These are phyloP conservation scores for Leucoma salicis DNA, from an alignment of 2,888 invertebrate genomes.

Conservation along the genomic window DNA sequence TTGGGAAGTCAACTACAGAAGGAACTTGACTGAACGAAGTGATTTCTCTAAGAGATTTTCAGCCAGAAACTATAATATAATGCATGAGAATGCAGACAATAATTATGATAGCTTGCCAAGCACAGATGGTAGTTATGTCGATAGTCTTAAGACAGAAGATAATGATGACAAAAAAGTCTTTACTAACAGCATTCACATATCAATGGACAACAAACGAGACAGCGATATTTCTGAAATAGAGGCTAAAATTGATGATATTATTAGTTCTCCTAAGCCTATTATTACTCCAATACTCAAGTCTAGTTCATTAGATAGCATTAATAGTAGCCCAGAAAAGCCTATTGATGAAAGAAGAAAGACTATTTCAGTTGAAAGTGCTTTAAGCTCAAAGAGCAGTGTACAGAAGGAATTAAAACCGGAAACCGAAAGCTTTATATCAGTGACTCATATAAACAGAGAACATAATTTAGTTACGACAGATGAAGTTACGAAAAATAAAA, in stretches of 20 bases:
- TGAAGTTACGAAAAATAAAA: conserved; percentile 60
- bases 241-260: conserved; percentile 80
- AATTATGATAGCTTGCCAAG: conserved; percentile 74
- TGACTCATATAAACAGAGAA: conserved; percentile 82
- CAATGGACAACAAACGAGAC: conserved; percentile 68
- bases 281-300: conserved; percentile 76
- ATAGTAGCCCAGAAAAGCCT: conserved; percentile 77
- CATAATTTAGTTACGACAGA: conserved; percentile 44
- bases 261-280: conserved; percentile 77
- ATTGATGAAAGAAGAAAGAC: conserved; percentile 74
- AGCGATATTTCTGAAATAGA: conserved; percentile 79
- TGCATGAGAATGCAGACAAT: conserved; percentile 57
- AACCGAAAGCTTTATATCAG: conserved; percentile 77
- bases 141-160: conserved; percentile 70
- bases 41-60: conserved; percentile 68
- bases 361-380: conserved; percentile 74
- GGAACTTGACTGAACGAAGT: conserved; percentile 67
- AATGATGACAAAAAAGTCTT: conserved; percentile 67
- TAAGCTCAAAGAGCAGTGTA: conserved; percentile 49
- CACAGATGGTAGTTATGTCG: conserved; percentile 74
- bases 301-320: conserved; percentile 83
- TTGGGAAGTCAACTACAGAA: conserved; percentile 77
- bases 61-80: conserved; percentile 65
- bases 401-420: conserved; percentile 54
- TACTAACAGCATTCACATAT: conserved; percentile 68